Conservation (phyloP, 1,140 invertebrate genomes). For the Limonius californicus region DNA sequence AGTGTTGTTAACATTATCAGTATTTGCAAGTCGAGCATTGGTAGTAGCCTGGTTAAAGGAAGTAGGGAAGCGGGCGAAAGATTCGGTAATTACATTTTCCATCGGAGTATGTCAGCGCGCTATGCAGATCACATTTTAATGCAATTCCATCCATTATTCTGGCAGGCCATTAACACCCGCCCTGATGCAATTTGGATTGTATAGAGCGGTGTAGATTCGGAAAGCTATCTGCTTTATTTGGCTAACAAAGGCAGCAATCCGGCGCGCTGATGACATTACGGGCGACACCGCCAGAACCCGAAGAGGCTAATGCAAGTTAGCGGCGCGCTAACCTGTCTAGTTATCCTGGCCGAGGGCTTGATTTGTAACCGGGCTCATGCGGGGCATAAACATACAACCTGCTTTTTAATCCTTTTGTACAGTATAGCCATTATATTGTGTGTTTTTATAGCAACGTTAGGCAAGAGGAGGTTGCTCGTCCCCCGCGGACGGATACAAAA, state of each 20-base stretch:
- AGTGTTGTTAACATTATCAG: not conserved
- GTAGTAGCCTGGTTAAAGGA: not conserved
- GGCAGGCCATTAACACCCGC: constrained; percentile 48
- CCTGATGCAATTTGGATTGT: constrained; percentile 48
- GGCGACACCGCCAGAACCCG: constrained; percentile 8
- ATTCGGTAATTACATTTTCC: constrained; percentile 47
- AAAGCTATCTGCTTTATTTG: constrained; percentile 44
- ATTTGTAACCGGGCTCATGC: constrained; percentile 22
- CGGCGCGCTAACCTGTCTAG: constrained; percentile 22
- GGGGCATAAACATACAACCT: not conserved
- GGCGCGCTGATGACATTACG: constrained; percentile 36
- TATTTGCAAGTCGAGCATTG: not conserved
- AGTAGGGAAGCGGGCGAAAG: constrained; percentile 38
- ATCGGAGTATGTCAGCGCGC: constrained; percentile 43
- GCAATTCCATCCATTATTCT: constrained; percentile 50
- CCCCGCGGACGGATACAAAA: not conserved
- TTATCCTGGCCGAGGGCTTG: constrained; percentile 20
- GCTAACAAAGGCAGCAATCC: constrained; percentile 36
- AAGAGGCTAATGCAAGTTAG: constrained; percentile 22
- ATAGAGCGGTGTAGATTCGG: constrained; percentile 38
- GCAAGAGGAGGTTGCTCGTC: not conserved
- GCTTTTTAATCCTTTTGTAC: constrained; percentile 22
- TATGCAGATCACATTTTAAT: constrained; percentile 51
- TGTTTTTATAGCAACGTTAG: not conserved
- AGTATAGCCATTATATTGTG: not conserved